Evolutionary conservation across 2,113 vertebrate genomes (phyloP).

Genomic region (Microtus ochrogaster): DNA sequence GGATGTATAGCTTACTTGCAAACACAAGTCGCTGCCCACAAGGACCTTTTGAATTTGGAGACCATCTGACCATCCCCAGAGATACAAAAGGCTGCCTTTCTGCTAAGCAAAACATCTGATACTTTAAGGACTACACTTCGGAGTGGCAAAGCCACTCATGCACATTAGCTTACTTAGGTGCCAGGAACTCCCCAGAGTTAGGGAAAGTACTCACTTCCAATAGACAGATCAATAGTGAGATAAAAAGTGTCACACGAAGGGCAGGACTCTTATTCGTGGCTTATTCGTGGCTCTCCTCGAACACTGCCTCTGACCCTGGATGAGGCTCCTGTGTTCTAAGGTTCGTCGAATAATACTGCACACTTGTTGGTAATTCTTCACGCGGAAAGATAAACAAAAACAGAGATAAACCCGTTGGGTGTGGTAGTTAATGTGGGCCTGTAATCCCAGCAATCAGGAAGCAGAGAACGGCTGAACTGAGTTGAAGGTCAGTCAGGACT

Average conservation of each 20-base stretch:
- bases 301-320: not conserved
- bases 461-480: not conserved
- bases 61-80: not conserved
- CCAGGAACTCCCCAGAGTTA: conserved; percentile 20
- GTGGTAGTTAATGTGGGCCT: too few relatives aligned
- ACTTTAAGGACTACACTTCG: not conserved
- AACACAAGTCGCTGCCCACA: not conserved
- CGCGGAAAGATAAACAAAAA: not conserved
- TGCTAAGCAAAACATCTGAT: not conserved
- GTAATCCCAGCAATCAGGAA: not conserved
- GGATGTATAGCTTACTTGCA: not conserved
- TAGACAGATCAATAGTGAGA: not conserved
- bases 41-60: not conserved
- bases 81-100: not conserved
- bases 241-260: not conserved
- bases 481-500: not conserved
- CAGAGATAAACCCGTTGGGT: not conserved
- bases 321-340: not conserved
- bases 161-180: not conserved
- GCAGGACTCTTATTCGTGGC: conserved; percentile 10
- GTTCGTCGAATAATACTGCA: not conserved
- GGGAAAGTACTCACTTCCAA: not conserved
- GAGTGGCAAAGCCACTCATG: not conserved
- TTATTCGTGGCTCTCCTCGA: conserved; percentile 5
- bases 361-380: not conserved